Base-by-base conservation (phyloP, 2,797 vertebrate species). In the Phaenicophaeus curvirostris region DNA sequence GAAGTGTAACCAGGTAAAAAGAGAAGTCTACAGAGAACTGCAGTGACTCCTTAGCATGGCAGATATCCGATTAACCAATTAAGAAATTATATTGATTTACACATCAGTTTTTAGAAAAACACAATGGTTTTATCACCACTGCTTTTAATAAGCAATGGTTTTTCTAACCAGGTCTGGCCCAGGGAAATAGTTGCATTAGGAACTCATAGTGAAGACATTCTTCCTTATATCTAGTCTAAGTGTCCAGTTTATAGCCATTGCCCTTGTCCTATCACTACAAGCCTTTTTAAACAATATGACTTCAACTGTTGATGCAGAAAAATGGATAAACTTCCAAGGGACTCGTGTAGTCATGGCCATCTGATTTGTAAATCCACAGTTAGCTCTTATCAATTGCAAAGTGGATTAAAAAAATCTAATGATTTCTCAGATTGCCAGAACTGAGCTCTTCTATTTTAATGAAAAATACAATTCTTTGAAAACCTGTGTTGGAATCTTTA, bases 21-120 rank as follows among this genome's bases (percentile, higher is more conserved):
- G 59, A 63, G 33, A 65, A 51, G n/a, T 44, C 90, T 63, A 42
- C 17, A 75, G 83, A 90, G 33, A 85, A 68, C 16, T 58, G 30
- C 54, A 86, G 31, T 41, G 79, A 77, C 75, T 91, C 54, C 20
- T 66, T 72, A 87, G 39, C 0, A 0, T 53, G 85, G 46, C 78
- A 91, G 68, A 46, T 87, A 68, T 85, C 83, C 85, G 42, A 65
- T 87, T 95, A 94, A 89, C 25, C 55, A 83, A 48, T 95, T 83
- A 89, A 85, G 85, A 95, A 85, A 77, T 84, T 8, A 78, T 41
- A 92, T 83, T 78, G 85, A 95, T 87, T 77, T 69, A 48, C 61
- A 46, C n/a, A 25, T 73, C n/a, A 80, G 62, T 58, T 89, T 90
- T 91, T 62, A 89, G 82, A 89, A 89, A 68, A 42, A 57, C 20